A percentile compares a stretch with the other conserved stretches of the same genome.
Evolutionary conservation across 1,140 invertebrate species (phyloP).

Genomic region (Meteorus sp.): DNA sequence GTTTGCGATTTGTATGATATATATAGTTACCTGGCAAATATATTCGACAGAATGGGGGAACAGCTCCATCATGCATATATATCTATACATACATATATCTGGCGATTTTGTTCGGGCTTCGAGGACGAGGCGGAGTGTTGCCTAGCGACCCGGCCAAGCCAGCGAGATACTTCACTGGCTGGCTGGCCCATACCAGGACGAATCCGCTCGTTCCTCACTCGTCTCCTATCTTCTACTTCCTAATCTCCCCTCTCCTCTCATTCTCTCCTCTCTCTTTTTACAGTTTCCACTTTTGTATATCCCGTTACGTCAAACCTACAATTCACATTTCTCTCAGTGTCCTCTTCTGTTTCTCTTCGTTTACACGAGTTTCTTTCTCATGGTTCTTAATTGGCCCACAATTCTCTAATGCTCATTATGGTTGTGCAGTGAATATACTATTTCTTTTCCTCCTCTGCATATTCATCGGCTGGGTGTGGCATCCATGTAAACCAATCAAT

Average conservation of each 20-base stretch:
- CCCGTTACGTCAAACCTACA: no score
- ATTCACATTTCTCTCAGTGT: no score
- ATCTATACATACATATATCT: no score
- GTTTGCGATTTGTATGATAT: no score
- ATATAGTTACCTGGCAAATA: conserved; percentile 1
- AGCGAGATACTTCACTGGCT: conserved; percentile 12
- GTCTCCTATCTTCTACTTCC: neutral
- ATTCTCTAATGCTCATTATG: no score
- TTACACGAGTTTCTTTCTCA: neutral
- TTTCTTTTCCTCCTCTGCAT: no score
- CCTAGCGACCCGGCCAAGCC: conserved; percentile 28
- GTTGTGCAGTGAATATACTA: no score
- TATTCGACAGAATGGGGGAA: conserved; percentile 5
- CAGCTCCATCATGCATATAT: conserved; percentile 16
- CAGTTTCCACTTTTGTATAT: conserved; percentile 12
- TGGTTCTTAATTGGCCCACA: conserved; percentile 4
- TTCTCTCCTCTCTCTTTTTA: conserved; percentile 6
- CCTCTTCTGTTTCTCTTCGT: no score
- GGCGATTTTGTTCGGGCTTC: conserved; percentile 27
- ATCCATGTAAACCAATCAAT: no score
- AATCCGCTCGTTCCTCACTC: conserved; percentile 20
- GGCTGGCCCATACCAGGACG: conserved; percentile 14
- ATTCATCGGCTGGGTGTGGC: no score
- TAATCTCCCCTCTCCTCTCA: neutral
- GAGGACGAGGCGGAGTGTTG: conserved; percentile 28